phyloP scores from a whole-genome alignment of 2,888 invertebrate genomes.

The Watsonalla binaria region DNA sequence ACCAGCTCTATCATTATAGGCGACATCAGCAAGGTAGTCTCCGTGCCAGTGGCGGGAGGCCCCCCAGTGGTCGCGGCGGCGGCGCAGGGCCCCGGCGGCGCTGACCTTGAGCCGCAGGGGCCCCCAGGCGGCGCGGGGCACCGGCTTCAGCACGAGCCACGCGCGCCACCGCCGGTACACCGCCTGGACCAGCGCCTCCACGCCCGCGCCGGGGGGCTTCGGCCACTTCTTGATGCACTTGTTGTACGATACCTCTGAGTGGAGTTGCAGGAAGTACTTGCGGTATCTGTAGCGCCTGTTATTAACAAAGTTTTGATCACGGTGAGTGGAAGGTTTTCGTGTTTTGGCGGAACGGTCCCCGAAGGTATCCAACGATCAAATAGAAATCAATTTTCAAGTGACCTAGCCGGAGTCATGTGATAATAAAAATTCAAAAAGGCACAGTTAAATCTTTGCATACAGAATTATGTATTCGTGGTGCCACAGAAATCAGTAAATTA shows the following conservation, averaged over 20 bases:
- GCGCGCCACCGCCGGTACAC: constrained; percentile 93
- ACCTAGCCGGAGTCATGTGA: too few species aligned
- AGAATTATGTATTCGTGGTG: too few species aligned
- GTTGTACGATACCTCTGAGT: constrained; percentile 41
- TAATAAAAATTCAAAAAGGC: too few species aligned
- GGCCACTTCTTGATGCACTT: constrained; percentile 84
- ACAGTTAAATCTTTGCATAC: too few species aligned
- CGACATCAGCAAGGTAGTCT: constrained; percentile 57
- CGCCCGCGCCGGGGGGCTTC: constrained; percentile 81
- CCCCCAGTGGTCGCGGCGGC: constrained; percentile 57
- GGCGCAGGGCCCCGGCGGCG: constrained; percentile 55
- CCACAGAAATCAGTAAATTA: too few species aligned
- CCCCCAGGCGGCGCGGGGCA: constrained; percentile 86
- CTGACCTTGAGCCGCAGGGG: constrained; percentile 81
- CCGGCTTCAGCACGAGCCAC: constrained; percentile 87
- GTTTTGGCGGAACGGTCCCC: too few species aligned
- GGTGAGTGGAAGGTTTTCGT: too few species aligned
- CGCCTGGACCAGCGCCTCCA: constrained; percentile 74
- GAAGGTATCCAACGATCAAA: too few species aligned
- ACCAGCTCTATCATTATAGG: constrained; percentile 56
- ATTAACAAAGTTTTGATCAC: background rate
- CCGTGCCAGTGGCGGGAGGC: constrained; percentile 54
- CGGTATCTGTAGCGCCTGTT: constrained; percentile 63
- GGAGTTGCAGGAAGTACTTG: constrained; percentile 56
- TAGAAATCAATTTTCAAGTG: too few species aligned